Base-by-base conservation (phyloP, 2,888 invertebrate genomes). In the Carterocephalus palaemon region DNA sequence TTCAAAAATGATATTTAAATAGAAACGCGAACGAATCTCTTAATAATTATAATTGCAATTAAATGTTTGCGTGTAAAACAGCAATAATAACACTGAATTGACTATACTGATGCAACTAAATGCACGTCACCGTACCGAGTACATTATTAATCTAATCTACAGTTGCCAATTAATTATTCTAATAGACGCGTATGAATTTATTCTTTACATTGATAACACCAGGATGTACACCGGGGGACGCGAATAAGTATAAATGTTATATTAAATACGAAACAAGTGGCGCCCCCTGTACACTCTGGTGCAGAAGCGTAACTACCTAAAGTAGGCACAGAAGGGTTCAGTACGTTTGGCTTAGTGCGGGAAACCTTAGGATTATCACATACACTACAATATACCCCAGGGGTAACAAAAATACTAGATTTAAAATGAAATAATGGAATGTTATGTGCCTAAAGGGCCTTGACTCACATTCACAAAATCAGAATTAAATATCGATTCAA, bases 251-350 rank as follows among this genome's bases (percentile, higher is more conserved):
- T 26, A 50, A 38, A 40, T 19, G 16, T 46, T 42, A 20, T 41
- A 41, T 37, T 34, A 29, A 47, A 46, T 46, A 34, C 34, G 28
- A 42, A 22, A 22, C 12, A 6, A 5, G n/a, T 6, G 15, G 10
- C 19, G 8, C 13, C 17, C 36, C 41, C 26, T 33, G 47, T 43
- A 32, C 24, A 41, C 34, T 38, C 31, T 0, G 32, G 24, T 9
- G 36, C 12, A 43, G 53, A 67, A 74, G 75, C 75, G 59, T 70
- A 67, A 63, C 70, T 73, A 73, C 67, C 69, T 76, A 84, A 64
- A 81, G 73, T 77, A 86, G 86, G 86, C 86, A 86, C 86, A 82
- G 82, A 81, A 77, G 82, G 81, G 84, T 79, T 86, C 85, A 86
- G 85, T 86, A 85, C 85, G 73, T 82, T 84, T 81, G 84, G 84